phyloP scores from a whole-genome alignment of 2,888 invertebrate species.

The Laothoe populi region DNA sequence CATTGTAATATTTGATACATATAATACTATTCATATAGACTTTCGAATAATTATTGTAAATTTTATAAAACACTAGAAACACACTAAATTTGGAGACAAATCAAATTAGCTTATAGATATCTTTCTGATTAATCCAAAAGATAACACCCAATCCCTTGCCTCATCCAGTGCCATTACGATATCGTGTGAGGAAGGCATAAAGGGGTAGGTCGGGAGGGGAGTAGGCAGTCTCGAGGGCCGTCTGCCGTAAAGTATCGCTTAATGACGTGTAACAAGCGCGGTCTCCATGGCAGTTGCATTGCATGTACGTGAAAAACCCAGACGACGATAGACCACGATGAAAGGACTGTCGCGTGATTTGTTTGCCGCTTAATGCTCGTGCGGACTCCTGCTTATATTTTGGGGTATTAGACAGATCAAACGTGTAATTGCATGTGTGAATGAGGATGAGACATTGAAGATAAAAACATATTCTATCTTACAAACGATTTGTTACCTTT shows the following conservation, averaged over 20 bases:
- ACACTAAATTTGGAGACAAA: conserved; percentile 1
- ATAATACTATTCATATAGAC: no score
- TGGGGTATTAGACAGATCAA: conserved; percentile 7
- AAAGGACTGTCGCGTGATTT: conserved; percentile 37
- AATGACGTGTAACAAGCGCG: conserved; percentile 84
- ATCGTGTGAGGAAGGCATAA: conserved; percentile 52
- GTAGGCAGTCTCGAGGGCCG: conserved; percentile 82
- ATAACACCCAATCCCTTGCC: conserved; percentile 30
- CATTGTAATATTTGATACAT: no score
- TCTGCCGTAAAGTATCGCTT: conserved; percentile 85
- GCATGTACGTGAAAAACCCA: conserved; percentile 64
- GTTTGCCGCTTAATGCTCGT: conserved; percentile 29
- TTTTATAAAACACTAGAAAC: no score
- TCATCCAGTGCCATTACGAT: conserved; percentile 54
- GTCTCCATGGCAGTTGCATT: conserved; percentile 66
- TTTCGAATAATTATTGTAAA: no score
- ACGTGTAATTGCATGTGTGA: conserved; percentile 16
- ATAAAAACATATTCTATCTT: neutral
- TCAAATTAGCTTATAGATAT: no score
- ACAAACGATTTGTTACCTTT: neutral
- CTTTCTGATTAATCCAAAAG: neutral
- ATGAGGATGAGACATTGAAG: neutral
- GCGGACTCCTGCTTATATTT: conserved; percentile 19
- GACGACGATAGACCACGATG: conserved; percentile 39
- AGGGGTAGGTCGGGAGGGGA: conserved; percentile 51